phyloP scores from a whole-genome alignment of 1,140 invertebrate species.

The Thereuonema tuberculata region DNA sequence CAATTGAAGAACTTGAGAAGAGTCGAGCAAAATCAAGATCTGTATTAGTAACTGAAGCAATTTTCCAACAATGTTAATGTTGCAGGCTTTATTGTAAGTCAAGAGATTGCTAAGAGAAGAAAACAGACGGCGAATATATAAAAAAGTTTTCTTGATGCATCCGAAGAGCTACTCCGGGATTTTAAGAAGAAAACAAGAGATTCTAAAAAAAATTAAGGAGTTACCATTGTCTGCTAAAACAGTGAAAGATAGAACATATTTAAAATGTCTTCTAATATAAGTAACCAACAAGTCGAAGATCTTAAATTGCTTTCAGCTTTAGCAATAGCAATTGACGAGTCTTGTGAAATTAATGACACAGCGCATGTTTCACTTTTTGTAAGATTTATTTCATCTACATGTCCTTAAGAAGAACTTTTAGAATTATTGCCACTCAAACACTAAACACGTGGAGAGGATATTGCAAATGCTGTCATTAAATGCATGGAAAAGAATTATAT shows the following conservation, averaged over 20 bases:
- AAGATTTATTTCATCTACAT: background rate
- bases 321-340: background rate
- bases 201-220: slow-evolving; percentile 16
- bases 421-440: background rate
- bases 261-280: background rate
- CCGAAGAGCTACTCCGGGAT: slow-evolving; percentile 16
- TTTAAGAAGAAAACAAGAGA: slow-evolving; percentile 18
- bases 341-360: slow-evolving; percentile 10
- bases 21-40: background rate
- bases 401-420: slow-evolving; percentile 6
- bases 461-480: background rate
- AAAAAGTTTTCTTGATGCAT: slow-evolving; percentile 20
- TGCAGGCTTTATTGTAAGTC: background rate
- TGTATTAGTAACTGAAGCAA: background rate
- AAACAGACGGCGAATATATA: slow-evolving; percentile 22
- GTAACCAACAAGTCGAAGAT: background rate
- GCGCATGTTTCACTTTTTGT: slow-evolving; percentile 8
- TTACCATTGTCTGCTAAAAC: slow-evolving; percentile 25
- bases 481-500: background rate
- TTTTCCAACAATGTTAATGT: background rate
- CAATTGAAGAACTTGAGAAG: background rate
- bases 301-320: background rate
- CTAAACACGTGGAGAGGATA: slow-evolving; percentile 19
- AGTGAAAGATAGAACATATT: slow-evolving; percentile 22
- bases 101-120: slow-evolving; percentile 2